Evolutionary conservation across 2,888 invertebrate genomes (phyloP).

Genomic region (Hipparchia semele): DNA sequence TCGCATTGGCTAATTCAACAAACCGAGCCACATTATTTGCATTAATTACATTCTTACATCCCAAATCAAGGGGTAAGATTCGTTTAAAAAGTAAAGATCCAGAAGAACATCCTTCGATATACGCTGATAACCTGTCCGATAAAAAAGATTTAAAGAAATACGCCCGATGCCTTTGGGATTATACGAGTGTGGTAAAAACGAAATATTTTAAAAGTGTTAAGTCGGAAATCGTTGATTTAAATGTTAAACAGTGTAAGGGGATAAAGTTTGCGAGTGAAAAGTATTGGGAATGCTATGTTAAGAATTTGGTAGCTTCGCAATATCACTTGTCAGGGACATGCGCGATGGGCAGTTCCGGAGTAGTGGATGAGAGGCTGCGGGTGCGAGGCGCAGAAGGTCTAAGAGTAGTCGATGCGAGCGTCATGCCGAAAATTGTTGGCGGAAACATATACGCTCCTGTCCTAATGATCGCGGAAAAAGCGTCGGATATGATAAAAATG

Average conservation of each 20-base stretch:
- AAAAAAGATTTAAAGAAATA: constrained; percentile 47
- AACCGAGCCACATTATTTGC: constrained; percentile 43
- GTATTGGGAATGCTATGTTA: constrained; percentile 61
- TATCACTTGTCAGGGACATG: constrained; percentile 60
- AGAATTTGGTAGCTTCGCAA: constrained; percentile 52
- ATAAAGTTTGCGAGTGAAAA: constrained; percentile 51
- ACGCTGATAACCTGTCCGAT: constrained; percentile 51
- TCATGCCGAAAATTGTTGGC: constrained; percentile 84
- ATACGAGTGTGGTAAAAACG: constrained; percentile 44
- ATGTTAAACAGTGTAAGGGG: constrained; percentile 50
- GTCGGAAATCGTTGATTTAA: constrained; percentile 45
- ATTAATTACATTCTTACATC: constrained; percentile 51
- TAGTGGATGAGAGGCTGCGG: constrained; percentile 55
- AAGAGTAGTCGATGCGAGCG: constrained; percentile 84
- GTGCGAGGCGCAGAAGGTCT: constrained; percentile 82
- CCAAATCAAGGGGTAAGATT: constrained; percentile 57
- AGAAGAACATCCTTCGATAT: constrained; percentile 49
- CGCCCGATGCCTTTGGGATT: constrained; percentile 46
- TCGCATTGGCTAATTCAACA: constrained; percentile 44
- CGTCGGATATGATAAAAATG: constrained; percentile 81
- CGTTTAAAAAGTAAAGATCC: constrained; percentile 51
- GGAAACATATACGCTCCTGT: constrained; percentile 85
- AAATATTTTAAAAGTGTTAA: constrained; percentile 43
- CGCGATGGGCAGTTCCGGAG: constrained; percentile 58
- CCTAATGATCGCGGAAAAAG: constrained; percentile 85